These are phyloP conservation scores for Anodontia alba DNA, from an alignment of 2,888 invertebrate genomes.

Conservation along the genomic window DNA sequence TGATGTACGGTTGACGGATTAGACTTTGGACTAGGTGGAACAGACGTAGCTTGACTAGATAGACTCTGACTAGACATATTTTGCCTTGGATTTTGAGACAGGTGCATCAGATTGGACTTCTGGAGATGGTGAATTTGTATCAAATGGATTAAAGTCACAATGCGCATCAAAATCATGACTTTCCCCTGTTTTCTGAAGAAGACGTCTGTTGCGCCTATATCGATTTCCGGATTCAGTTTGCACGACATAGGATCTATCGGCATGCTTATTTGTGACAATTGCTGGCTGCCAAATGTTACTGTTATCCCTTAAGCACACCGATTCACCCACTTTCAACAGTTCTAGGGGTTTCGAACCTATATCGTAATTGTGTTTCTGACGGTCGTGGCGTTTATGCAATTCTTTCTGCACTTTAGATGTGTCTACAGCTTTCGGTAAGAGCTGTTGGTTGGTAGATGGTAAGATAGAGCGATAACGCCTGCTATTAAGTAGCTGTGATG, in stretches of 20 bases:
- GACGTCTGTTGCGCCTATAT: conserved; percentile 18
- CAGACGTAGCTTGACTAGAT: background rate
- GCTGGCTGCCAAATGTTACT: conserved; percentile 25
- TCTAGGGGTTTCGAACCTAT: background rate
- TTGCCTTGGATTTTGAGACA: background rate
- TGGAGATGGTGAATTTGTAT: background rate
- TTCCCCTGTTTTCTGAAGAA: conserved; percentile 15
- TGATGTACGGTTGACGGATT: conserved; percentile 3
- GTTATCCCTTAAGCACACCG: conserved; percentile 6
- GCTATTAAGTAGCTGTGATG: conserved; percentile 46
- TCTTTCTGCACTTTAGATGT: background rate
- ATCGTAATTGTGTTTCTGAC: conserved; percentile 20
- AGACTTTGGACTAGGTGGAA: background rate
- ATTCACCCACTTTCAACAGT: conserved; percentile 6
- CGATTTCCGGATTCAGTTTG: conserved; percentile 8
- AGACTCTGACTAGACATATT: background rate
- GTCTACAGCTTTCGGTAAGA: background rate
- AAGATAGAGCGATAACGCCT: conserved; percentile 39
- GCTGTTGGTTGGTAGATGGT: conserved; percentile 4
- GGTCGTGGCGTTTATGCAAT: conserved; percentile 4
- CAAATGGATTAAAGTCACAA: background rate
- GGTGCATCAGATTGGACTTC: background rate
- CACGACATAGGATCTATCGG: conserved; percentile 22
- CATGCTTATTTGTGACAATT: conserved; percentile 12
- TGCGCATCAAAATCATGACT: background rate